Evolutionary conservation across 2,888 invertebrate genomes (phyloP).

Genomic region (Odontothrips loti): DNA sequence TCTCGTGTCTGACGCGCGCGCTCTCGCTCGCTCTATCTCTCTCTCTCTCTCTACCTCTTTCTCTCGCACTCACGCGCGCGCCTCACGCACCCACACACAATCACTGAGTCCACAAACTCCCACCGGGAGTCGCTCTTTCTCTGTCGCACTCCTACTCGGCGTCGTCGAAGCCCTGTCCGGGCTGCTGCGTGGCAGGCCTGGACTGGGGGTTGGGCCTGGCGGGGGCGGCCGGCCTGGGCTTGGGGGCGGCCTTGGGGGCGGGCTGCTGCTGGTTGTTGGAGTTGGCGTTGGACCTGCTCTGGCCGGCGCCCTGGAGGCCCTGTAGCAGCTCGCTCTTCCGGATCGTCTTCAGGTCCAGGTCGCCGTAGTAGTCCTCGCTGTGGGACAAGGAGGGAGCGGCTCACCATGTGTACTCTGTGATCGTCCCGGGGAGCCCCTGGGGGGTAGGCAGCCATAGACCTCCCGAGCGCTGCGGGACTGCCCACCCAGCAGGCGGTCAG

Average conservation of each 20-base stretch:
- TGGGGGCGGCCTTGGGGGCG: conserved; percentile 48
- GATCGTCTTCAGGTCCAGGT: conserved; percentile 90
- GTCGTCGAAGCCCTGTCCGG: conserved; percentile 36
- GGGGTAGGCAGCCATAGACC: too few species aligned
- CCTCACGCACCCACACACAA: background rate
- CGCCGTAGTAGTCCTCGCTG: conserved; percentile 96
- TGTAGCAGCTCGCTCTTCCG: conserved; percentile 88
- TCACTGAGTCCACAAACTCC: background rate
- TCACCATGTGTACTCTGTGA: background rate
- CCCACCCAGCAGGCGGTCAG: too few species aligned
- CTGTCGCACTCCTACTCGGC: conserved; percentile 32
- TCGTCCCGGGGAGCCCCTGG: too few species aligned
- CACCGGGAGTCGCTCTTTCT: background rate
- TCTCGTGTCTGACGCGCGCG: background rate
- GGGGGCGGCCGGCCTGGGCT: conserved; percentile 41
- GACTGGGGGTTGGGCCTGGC: conserved; percentile 47
- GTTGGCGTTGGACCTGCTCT: conserved; percentile 32
- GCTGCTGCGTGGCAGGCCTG: conserved; percentile 46
- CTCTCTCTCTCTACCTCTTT: too few species aligned
- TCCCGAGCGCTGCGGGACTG: too few species aligned
- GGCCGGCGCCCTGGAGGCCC: conserved; percentile 63
- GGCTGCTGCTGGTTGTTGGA: conserved; percentile 44
- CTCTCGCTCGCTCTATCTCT: too few species aligned
- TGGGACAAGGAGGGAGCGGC: conserved; percentile 45
- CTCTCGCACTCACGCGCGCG: background rate